These are phyloP conservation scores for Solenodon paradoxus DNA, from an alignment of 2,113 vertebrate genomes.

Conservation along the genomic window DNA sequence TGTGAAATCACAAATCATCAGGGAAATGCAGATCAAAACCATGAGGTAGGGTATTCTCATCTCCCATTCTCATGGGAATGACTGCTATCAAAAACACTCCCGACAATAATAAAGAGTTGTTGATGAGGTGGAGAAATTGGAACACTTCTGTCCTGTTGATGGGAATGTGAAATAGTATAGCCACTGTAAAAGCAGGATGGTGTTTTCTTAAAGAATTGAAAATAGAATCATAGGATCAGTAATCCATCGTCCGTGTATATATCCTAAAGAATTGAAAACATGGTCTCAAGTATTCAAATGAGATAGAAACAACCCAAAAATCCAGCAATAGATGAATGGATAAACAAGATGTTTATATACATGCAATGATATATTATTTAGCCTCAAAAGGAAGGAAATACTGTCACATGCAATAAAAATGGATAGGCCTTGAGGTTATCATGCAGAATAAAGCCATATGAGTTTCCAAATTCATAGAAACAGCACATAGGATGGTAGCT, in stretches of 20 bases:
- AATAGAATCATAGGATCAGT: background rate
- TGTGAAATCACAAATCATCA: background rate
- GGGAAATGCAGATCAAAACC: background rate
- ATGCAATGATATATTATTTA: too few species aligned
- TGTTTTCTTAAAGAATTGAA: background rate
- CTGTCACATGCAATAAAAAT: background rate
- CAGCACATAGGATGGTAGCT: background rate
- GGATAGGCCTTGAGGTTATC: background rate
- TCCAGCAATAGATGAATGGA: too few species aligned
- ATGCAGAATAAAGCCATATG: background rate
- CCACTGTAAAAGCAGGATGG: background rate
- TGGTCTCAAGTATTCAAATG: background rate
- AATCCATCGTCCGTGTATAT: background rate
- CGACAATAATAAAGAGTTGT: background rate
- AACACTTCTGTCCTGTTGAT: background rate
- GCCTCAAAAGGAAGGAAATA: too few species aligned
- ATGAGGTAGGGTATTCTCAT: background rate
- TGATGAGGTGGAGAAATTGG: background rate
- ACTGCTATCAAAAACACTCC: background rate
- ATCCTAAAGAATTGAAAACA: background rate
- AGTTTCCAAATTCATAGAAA: background rate
- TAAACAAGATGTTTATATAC: too few species aligned
- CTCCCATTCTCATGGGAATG: background rate
- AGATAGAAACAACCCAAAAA: background rate
- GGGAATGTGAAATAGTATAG: background rate